These are phyloP conservation scores for Hemicrepidius hirtus DNA, from an alignment of 2,888 invertebrate species.

Conservation along the genomic window DNA sequence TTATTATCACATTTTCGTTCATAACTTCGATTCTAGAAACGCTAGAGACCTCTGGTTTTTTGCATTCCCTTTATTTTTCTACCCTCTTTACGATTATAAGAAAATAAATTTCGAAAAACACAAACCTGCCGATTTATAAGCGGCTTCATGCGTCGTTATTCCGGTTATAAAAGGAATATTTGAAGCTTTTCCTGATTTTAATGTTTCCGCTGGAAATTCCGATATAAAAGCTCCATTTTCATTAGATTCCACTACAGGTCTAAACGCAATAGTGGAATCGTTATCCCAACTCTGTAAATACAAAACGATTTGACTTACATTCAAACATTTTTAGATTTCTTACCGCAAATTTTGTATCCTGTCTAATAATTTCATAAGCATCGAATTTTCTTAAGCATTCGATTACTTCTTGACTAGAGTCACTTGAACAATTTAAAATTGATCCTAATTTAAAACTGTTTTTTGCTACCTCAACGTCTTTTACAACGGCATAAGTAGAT, in stretches of 20 bases:
- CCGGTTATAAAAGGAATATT: slow-evolving; percentile 84
- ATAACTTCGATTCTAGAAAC: no score
- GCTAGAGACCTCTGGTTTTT: no score
- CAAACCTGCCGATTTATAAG: slow-evolving; percentile 76
- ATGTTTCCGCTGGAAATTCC: slow-evolving; percentile 75
- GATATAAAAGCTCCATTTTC: slow-evolving; percentile 81
- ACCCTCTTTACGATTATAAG: no score
- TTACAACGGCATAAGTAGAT: neutral
- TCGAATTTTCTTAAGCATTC: slow-evolving; percentile 79
- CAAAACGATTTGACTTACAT: no score
- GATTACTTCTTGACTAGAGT: slow-evolving; percentile 72
- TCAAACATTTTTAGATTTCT: slow-evolving; percentile 53
- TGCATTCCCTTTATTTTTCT: no score
- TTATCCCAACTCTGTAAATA: slow-evolving; percentile 82
- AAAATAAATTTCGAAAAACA: no score
- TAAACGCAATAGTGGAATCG: slow-evolving; percentile 87
- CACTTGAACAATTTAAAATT: slow-evolving; percentile 77
- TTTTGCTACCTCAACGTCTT: neutral
- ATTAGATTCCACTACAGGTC: slow-evolving; percentile 83
- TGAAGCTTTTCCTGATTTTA: slow-evolving; percentile 72
- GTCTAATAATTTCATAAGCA: slow-evolving; percentile 78
- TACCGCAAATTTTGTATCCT: slow-evolving; percentile 82
- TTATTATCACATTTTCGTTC: no score
- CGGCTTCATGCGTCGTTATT: slow-evolving; percentile 83
- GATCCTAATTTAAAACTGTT: slow-evolving; percentile 71